These are phyloP conservation scores for Hoplostethus atlanticus DNA, from an alignment of 2,797 vertebrate genomes.

Conservation along the genomic window DNA sequence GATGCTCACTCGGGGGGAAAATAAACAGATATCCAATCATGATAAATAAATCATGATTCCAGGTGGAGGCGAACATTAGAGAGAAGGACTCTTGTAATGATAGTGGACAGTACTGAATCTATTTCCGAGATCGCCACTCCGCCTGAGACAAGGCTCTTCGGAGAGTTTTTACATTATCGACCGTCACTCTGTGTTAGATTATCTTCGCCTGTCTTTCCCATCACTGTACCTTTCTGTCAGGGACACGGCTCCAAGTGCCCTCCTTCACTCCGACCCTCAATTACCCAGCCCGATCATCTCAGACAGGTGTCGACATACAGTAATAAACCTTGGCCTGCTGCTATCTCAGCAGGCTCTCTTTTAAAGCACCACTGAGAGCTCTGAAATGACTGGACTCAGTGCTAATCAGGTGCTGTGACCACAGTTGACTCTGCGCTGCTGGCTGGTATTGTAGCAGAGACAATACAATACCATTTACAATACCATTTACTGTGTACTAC, in stretches of 20 bases:
- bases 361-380: constrained; percentile 71
- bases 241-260: constrained; percentile 65
- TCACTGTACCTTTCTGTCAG: constrained; percentile 68
- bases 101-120: constrained; percentile 51
- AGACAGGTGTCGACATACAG: constrained; percentile 79
- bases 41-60: constrained; percentile 60
- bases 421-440: constrained; percentile 65
- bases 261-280: constrained; percentile 79
- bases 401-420: constrained; percentile 70
- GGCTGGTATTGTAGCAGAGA: constrained; percentile 36
- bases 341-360: constrained; percentile 61
- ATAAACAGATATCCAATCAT: constrained; percentile 24
- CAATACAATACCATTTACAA: neutral
- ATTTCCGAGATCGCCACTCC: constrained; percentile 70
- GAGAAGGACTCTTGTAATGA: constrained; percentile 56
- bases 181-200: constrained; percentile 70
- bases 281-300: constrained; percentile 79
- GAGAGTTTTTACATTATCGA: constrained; percentile 75
- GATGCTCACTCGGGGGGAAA: constrained; percentile 16
- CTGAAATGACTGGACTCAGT: constrained; percentile 66
- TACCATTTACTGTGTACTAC: constrained; percentile 23
- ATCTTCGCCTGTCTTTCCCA: constrained; percentile 61
- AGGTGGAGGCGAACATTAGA: constrained; percentile 51
- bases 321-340: constrained; percentile 73
- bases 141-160: constrained; percentile 56